Conservation (phyloP, 1,140 invertebrate genomes). For the Pogonus chalceus region DNA sequence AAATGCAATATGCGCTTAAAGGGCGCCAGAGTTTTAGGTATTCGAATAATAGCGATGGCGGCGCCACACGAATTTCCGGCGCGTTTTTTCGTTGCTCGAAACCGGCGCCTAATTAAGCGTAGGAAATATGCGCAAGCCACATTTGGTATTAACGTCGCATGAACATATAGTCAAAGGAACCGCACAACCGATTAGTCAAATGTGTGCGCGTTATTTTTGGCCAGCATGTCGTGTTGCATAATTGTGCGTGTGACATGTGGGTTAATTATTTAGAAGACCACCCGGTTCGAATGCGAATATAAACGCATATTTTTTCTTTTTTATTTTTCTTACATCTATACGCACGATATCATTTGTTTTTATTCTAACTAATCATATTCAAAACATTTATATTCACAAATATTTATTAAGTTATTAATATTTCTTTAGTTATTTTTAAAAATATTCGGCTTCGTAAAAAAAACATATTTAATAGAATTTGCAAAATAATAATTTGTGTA, state of each 20-base stretch:
- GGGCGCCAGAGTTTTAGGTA: background rate
- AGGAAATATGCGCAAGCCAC: background rate
- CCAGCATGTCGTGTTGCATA: background rate
- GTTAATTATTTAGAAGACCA: constrained; percentile 6
- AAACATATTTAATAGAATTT: too few relatives aligned
- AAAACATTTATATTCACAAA: too few relatives aligned
- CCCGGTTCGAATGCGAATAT: too few relatives aligned
- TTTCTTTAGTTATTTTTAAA: too few relatives aligned
- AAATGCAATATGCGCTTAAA: background rate
- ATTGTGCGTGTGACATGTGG: constrained; percentile 1
- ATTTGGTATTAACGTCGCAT: constrained; percentile 1
- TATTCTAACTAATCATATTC: too few relatives aligned
- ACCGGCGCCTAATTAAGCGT: constrained; percentile 5
- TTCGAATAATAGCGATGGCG: background rate
- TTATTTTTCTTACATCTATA: too few relatives aligned
- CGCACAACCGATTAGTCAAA: background rate
- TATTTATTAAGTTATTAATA: too few relatives aligned
- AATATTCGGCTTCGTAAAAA: too few relatives aligned
- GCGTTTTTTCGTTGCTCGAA: background rate
- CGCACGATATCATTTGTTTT: too few relatives aligned
- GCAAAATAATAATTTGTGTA: too few relatives aligned
- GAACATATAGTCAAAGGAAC: background rate
- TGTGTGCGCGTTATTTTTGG: background rate
- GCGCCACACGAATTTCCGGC: background rate
- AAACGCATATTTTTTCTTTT: too few relatives aligned